These are phyloP conservation scores for Drosophila cognata DNA, from an alignment of 2,888 invertebrate genomes.

Conservation along the genomic window DNA sequence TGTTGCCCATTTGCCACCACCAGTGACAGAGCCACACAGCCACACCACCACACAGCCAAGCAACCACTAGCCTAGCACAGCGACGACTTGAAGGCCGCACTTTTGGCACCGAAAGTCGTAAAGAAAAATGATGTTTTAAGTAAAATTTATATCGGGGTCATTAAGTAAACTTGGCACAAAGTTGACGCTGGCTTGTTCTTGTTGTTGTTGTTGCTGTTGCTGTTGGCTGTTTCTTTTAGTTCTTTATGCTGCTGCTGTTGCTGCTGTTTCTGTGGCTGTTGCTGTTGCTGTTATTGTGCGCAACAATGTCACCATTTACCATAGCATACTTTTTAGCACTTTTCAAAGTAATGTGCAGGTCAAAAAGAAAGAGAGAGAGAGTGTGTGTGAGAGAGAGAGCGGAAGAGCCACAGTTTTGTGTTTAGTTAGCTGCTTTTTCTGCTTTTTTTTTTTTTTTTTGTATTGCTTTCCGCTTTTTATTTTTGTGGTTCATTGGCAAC, in stretches of 20 bases:
- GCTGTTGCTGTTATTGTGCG: constrained; percentile 38
- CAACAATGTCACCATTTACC: constrained; percentile 75
- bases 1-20: constrained; percentile 32
- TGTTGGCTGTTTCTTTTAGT: constrained; percentile 15
- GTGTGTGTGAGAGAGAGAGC: too few relatives aligned
- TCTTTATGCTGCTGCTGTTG: constrained; percentile 3
- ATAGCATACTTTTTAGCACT: constrained; percentile 75
- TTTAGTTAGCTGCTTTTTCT: constrained; percentile 11
- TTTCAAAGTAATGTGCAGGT: constrained; percentile 60
- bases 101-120: constrained; percentile 74
- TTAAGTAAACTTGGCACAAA: constrained; percentile 80
- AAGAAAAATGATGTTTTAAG: constrained; percentile 79
- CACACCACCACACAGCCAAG: background rate
- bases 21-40: background rate
- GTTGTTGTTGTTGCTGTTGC: constrained; percentile 35
- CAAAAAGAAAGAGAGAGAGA: constrained; percentile 1
- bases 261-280: background rate
- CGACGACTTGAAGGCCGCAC: constrained; percentile 49
- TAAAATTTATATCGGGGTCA: constrained; percentile 79
- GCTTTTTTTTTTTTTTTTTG: background rate
- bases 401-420: constrained; percentile 7
- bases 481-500: constrained; percentile 9
- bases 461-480: background rate
- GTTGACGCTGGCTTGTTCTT: constrained; percentile 60
- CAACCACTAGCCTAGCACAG: background rate